A percentile compares a stretch with the other conserved stretches of the same genome.
phyloP scores from a whole-genome alignment of 2,113 vertebrate species.

The Gnathonemus longibarbis region DNA sequence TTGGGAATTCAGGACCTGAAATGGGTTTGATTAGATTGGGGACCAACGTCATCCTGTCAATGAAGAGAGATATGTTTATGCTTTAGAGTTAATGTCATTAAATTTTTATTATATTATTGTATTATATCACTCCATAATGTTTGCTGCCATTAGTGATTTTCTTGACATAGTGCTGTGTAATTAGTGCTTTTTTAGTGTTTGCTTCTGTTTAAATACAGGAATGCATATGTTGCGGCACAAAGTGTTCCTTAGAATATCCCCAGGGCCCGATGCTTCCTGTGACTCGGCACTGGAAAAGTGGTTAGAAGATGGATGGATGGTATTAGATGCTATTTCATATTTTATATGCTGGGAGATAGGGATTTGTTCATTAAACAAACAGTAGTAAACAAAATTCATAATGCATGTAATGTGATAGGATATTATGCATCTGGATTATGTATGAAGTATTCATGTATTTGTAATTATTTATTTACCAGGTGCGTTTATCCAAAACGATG shows the following conservation, averaged over 20 bases:
- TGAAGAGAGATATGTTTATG: neutral
- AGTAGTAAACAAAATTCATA: neutral
- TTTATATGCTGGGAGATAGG: neutral
- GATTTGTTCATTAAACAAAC: neutral
- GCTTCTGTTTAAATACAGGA: neutral
- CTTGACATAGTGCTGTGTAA: neutral
- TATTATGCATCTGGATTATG: neutral
- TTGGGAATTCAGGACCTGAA: neutral
- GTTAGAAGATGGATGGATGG: neutral
- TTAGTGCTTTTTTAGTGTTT: neutral
- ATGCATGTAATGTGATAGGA: neutral
- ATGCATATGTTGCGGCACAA: neutral
- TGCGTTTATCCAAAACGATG: neutral
- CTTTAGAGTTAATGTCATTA: neutral
- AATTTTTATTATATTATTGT: neutral
- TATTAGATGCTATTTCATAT: neutral
- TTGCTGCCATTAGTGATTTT: neutral
- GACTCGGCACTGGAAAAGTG: neutral
- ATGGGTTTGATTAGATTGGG: neutral
- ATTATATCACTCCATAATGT: neutral
- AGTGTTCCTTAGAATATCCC: neutral
- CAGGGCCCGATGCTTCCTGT: neutral
- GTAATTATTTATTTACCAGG: neutral
- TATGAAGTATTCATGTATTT: neutral
- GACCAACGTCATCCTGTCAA: neutral